phyloP scores from a whole-genome alignment of 2,113 vertebrate genomes.

The Burhinus bistriatus region DNA sequence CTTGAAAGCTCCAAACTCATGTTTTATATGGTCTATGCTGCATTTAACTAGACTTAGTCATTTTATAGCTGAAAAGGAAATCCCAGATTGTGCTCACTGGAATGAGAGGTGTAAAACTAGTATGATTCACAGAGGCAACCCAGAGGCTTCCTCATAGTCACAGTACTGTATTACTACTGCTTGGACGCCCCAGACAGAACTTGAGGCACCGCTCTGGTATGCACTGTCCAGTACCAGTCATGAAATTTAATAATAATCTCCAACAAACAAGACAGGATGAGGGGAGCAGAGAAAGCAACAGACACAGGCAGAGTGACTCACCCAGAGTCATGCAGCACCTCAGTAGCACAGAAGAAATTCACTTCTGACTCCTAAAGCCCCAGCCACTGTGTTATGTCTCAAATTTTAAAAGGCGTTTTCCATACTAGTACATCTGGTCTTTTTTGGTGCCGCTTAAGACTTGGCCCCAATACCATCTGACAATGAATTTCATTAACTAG shows the following conservation, averaged over 20 bases:
- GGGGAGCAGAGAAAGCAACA: conserved; percentile 11
- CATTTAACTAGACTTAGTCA: neutral
- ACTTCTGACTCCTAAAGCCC: neutral
- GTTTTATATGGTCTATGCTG: neutral
- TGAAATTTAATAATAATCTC: neutral
- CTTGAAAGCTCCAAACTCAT: neutral
- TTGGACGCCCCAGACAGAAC: neutral
- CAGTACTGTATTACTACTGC: neutral
- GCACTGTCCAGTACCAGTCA: neutral
- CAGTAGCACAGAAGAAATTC: neutral
- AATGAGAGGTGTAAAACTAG: neutral
- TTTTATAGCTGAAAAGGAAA: neutral
- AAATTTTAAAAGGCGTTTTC: neutral
- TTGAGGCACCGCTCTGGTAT: neutral
- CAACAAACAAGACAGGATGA: neutral
- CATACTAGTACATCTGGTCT: neutral
- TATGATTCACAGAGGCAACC: neutral
- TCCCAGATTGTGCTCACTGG: neutral
- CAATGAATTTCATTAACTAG: neutral
- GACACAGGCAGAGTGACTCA: conserved; percentile 2
- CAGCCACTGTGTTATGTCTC: neutral
- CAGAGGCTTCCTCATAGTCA: neutral
- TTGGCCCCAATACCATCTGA: neutral
- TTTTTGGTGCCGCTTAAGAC: neutral
- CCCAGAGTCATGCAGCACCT: neutral